These are phyloP conservation scores for Halichoerus grypus DNA, from an alignment of 2,113 vertebrate genomes.

Conservation along the genomic window DNA sequence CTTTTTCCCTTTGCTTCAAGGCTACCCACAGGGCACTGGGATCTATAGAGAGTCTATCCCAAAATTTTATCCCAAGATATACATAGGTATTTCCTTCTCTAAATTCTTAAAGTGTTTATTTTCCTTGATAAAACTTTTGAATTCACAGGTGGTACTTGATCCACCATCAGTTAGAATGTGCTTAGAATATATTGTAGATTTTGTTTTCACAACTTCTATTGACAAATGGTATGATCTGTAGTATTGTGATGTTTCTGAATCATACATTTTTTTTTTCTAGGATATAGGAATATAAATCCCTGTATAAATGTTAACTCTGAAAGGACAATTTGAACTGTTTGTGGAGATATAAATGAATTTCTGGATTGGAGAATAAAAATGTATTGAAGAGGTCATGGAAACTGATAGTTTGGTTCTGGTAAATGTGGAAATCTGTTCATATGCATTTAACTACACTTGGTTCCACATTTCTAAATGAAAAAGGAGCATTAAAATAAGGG, in stretches of 20 bases:
- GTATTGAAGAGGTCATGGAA: neutral
- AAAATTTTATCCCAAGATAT: neutral
- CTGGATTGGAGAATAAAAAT: constrained; percentile 4
- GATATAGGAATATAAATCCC: neutral
- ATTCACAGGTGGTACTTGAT: neutral
- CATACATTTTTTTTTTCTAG: neutral
- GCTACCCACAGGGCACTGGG: neutral
- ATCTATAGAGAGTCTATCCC: neutral
- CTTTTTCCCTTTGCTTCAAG: neutral
- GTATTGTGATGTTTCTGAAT: neutral
- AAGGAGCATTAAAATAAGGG: neutral
- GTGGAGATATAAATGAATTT: neutral
- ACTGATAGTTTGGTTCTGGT: neutral
- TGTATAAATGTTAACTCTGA: neutral
- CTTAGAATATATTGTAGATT: neutral
- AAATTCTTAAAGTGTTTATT: neutral
- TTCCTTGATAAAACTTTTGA: neutral
- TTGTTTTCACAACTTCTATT: neutral
- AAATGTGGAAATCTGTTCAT: neutral
- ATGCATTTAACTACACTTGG: neutral
- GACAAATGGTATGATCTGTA: neutral
- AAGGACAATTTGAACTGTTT: neutral
- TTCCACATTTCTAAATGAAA: neutral
- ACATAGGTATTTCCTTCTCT: neutral
- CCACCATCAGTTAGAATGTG: neutral